These are phyloP conservation scores for Diadophis punctatus DNA, from an alignment of 2,113 vertebrate species.

Conservation along the genomic window DNA sequence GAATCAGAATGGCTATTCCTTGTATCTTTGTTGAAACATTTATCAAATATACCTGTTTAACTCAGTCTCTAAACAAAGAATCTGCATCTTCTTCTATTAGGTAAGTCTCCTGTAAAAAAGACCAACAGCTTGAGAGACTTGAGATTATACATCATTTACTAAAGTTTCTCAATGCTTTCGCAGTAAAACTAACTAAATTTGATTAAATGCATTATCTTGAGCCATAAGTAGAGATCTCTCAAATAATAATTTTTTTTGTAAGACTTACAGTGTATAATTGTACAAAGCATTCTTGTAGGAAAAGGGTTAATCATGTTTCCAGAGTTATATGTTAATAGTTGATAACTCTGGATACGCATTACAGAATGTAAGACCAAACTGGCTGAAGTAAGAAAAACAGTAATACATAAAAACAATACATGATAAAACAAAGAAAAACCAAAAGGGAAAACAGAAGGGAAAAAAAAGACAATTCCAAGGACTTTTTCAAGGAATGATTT, in stretches of 20 bases:
- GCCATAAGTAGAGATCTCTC: background rate
- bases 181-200: background rate
- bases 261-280: background rate
- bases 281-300: background rate
- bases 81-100: background rate
- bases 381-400: background rate
- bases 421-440: background rate
- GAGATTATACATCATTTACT: background rate
- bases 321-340: background rate
- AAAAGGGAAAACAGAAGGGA: background rate
- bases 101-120: background rate
- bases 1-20: background rate
- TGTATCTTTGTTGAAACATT: background rate
- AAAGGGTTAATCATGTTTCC: background rate
- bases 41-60: background rate
- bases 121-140: background rate
- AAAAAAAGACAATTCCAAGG: background rate
- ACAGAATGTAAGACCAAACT: background rate
- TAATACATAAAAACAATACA: background rate
- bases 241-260: background rate
- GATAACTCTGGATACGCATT: background rate
- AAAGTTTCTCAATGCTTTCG: background rate
- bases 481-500: background rate
- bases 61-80: background rate
- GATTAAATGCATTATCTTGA: background rate